Conservation (phyloP, 2,113 vertebrate genomes). For the Oreochromis tanganicae region DNA sequence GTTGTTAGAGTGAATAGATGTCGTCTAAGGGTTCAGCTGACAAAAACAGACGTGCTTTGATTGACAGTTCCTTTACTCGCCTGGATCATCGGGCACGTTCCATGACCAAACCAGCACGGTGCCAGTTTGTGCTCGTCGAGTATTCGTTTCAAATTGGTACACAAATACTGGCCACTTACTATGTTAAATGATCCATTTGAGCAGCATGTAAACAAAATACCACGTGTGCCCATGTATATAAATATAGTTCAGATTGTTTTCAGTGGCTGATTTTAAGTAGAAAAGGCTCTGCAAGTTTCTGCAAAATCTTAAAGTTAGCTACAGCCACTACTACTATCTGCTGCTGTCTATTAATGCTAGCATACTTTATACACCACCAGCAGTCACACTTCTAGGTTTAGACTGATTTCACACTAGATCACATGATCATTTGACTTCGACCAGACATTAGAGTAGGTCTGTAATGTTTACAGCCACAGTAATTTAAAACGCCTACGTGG, state of each 20-base stretch:
- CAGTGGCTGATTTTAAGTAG: neutral
- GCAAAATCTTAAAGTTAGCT: fast-evolving
- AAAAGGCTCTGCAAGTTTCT: neutral
- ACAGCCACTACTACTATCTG: fast-evolving
- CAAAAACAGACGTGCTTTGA: neutral
- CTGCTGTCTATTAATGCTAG: fast-evolving
- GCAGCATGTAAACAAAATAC: neutral
- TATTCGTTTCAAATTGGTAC: neutral
- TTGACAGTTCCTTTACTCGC: neutral
- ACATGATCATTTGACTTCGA: neutral
- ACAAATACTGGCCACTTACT: neutral
- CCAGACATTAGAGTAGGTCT: neutral
- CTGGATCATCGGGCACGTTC: neutral
- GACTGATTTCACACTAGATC: fast-evolving
- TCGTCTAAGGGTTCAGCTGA: neutral
- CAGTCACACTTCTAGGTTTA: neutral
- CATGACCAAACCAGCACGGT: neutral
- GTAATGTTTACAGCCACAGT: neutral
- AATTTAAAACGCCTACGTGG: neutral
- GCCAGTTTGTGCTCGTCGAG: neutral
- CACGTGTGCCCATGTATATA: neutral
- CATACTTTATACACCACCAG: fast-evolving
- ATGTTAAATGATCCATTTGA: neutral
- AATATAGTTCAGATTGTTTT: neutral
- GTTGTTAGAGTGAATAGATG: neutral